Evolutionary conservation across 1,140 invertebrate species (phyloP), one percentile per base, ranked within the genome.

Genomic region (Diorhabda carinulata): DNA sequence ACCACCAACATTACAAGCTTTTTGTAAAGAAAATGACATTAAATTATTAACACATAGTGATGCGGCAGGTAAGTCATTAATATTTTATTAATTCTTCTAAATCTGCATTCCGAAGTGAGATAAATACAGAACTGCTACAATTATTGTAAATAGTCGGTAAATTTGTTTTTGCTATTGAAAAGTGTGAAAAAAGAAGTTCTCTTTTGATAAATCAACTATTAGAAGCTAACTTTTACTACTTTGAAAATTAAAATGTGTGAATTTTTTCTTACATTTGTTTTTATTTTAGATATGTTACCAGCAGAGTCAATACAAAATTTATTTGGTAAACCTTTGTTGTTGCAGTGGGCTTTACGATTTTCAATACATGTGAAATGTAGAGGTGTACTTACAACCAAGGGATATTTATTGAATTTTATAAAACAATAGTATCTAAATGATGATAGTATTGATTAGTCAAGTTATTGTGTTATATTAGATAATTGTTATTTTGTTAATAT

Each of bases 1-100:
- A 68, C 96, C 97, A 8, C 90, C 92, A 40, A 90, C 92, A 7
- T 86, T 99, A 67, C 91, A 94, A 79, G 86, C 88, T 64, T 99
- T 96, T 84, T 95, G 96, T 66, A 92, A 92, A 78, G 88, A 92
- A 73, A 90, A 97, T 77, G 91, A 95, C 74, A 91, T 99, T 61
- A 95, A 98, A 77, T 83, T 99, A 40, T 84, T 98, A 4, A 98
- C 97, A 1, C 97, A 99, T 81, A 96, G 91, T 80, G 97, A 99
- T 84, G 93, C 96, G 3, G 87, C 87, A 80, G 90, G 95, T 94
- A 83, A 85, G 82, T 80, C 66, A 25, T 25, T 25, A 25, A 25
- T 25, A 25, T 25, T 40, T 60, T 60, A 60, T 40, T 60, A 6
- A 40, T 60, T 60, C 5, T n/a, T 42, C 2, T 40, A 40, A 60